Evolutionary conservation across 2,113 vertebrate genomes (phyloP).

Genomic region (Peromyscus leucopus): DNA sequence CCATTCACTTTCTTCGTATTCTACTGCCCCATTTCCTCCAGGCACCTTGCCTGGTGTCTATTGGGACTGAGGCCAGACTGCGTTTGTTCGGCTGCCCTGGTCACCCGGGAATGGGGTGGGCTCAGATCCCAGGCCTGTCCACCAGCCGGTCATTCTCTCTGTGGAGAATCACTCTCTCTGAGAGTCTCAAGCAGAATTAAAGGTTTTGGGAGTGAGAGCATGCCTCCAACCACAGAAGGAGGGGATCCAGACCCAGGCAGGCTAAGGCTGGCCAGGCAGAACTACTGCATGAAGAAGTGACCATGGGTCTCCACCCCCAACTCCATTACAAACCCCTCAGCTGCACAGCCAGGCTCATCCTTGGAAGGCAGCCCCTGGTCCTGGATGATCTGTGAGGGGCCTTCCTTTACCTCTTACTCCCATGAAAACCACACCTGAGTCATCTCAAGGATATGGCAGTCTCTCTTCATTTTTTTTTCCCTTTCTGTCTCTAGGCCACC

Average conservation of each 20-base stretch:
- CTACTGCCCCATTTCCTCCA: constrained; percentile 81
- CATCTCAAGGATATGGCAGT: not conserved
- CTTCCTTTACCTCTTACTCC: not conserved
- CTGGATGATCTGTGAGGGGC: not conserved
- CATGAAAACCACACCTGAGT: constrained; percentile 12
- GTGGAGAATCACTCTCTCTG: constrained; percentile 92
- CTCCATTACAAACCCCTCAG: not conserved
- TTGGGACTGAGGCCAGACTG: constrained; percentile 74
- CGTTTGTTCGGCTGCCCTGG: constrained; percentile 79
- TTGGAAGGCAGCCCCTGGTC: not conserved
- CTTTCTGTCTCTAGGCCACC: not conserved
- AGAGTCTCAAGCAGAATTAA: constrained; percentile 91
- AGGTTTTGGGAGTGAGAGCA: constrained; percentile 88
- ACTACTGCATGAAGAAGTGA: not conserved
- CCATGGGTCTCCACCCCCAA: not conserved
- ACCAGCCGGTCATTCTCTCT: constrained; percentile 82
- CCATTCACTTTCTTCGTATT: constrained; percentile 79
- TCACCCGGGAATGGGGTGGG: constrained; percentile 82
- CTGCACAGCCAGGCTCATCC: not conserved
- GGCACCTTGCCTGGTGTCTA: constrained; percentile 80
- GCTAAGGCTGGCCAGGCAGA: constrained; percentile 73
- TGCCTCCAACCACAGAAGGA: constrained; percentile 87
- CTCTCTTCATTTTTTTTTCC: not conserved
- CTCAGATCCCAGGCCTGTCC: constrained; percentile 79
- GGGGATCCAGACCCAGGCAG: constrained; percentile 89